These are phyloP conservation scores for Cephus nigrinus DNA, from an alignment of 2,888 invertebrate species.

Conservation along the genomic window DNA sequence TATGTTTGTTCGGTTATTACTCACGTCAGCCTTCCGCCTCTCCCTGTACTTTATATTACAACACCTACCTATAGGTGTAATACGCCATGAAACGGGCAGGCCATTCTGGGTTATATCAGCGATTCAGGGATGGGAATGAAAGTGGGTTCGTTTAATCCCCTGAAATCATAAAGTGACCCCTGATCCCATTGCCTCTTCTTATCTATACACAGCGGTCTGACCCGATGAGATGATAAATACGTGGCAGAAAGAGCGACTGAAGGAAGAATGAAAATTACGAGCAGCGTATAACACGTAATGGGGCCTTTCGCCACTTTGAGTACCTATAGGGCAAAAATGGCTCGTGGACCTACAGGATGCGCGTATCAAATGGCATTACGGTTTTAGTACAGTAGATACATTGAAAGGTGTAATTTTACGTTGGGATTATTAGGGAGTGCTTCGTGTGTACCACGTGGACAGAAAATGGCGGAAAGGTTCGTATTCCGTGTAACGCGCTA, in stretches of 20 bases:
- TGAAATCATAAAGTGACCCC: background rate
- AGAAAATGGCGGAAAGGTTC: no score
- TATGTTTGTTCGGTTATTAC: background rate
- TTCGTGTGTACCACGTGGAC: no score
- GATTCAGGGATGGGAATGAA: background rate
- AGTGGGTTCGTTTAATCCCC: background rate
- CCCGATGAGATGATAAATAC: background rate
- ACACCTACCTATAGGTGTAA: background rate
- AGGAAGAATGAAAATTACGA: background rate
- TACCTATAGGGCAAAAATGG: background rate
- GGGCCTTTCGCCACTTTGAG: background rate
- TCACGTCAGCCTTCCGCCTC: background rate
- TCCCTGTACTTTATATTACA: background rate
- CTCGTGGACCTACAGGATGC: background rate
- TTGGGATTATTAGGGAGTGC: no score
- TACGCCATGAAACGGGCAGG: background rate
- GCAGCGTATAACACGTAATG: background rate
- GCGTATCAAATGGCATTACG: background rate
- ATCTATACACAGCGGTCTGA: background rate
- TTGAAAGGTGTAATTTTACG: background rate
- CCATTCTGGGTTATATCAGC: background rate
- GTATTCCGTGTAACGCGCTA: no score
- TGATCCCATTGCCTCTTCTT: background rate
- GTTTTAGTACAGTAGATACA: background rate
- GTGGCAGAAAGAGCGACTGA: background rate